Conservation (phyloP, 1,140 invertebrate species). For the fruit fly (Drosophila melanogaster) region Release_6_plus_ISO1_MT NC_004354.4:1544001-1544500, state of each 20-base stretch:
- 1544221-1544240: constrained; percentile 43
- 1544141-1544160: constrained; percentile 52
- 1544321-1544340: constrained; percentile 76
- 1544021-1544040: constrained; percentile 67
- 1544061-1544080: constrained; percentile 76
- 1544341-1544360: constrained; percentile 44
- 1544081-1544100: constrained; percentile 79
- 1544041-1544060: constrained; percentile 81
- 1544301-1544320: constrained; percentile 75
- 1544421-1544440: not conserved
- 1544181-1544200: constrained; percentile 25
- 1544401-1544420: constrained; percentile 19
- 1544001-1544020: constrained; percentile 15
- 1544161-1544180: constrained; percentile 1
- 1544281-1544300: constrained; percentile 3
- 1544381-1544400: constrained; percentile 43
- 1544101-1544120: constrained; percentile 73
- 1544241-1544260: not conserved
- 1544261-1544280: not conserved
- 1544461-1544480: constrained; percentile 19
- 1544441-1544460: constrained; percentile 24
- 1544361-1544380: not conserved
- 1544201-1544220: constrained; percentile 83
- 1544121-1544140: constrained; percentile 18
- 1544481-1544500: not conserved